phyloP scores from a whole-genome alignment of 1,140 invertebrate species.

The Drosophila novamexicana region DNA sequence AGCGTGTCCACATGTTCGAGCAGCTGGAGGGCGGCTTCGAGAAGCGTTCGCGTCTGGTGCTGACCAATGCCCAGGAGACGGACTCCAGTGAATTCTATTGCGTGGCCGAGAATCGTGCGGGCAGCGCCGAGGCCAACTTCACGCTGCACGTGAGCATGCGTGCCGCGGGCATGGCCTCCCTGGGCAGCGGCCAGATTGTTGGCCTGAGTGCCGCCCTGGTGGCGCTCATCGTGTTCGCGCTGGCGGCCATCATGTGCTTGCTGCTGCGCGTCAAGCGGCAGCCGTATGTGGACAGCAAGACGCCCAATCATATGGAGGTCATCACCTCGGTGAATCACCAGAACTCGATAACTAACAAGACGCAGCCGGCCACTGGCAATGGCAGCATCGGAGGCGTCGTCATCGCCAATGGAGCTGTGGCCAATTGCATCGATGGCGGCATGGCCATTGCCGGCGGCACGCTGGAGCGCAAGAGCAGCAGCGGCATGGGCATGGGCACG shows the following conservation, averaged over 20 bases:
- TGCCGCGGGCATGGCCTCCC: constrained; percentile 90
- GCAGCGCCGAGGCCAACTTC: constrained; percentile 95
- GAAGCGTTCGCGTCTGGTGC: constrained; percentile 91
- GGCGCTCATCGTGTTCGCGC: constrained; percentile 90
- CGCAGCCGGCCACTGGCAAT: constrained; percentile 84
- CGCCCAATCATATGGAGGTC: constrained; percentile 89
- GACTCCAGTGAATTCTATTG: constrained; percentile 96
- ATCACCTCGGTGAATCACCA: constrained; percentile 87
- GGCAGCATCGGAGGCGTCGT: constrained; percentile 85
- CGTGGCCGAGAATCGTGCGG: constrained; percentile 95
- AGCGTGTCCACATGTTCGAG: constrained; percentile 92
- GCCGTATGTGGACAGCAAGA: constrained; percentile 90
- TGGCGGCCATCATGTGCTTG: constrained; percentile 90
- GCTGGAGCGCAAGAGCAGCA: constrained; percentile 70
- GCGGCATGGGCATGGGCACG: constrained; percentile 20
- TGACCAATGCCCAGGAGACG: constrained; percentile 94
- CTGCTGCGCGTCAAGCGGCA: constrained; percentile 89
- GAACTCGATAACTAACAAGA: constrained; percentile 84
- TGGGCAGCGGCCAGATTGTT: constrained; percentile 93
- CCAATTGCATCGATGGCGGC: constrained; percentile 66
- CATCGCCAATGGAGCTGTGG: constrained; percentile 74
- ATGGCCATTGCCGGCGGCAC: constrained; percentile 29
- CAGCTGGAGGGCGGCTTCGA: constrained; percentile 87
- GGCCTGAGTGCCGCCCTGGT: constrained; percentile 93
- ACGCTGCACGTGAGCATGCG: constrained; percentile 92